These are phyloP conservation scores for Acomys russatus DNA, from an alignment of 2,797 vertebrate species.

Conservation along the genomic window DNA sequence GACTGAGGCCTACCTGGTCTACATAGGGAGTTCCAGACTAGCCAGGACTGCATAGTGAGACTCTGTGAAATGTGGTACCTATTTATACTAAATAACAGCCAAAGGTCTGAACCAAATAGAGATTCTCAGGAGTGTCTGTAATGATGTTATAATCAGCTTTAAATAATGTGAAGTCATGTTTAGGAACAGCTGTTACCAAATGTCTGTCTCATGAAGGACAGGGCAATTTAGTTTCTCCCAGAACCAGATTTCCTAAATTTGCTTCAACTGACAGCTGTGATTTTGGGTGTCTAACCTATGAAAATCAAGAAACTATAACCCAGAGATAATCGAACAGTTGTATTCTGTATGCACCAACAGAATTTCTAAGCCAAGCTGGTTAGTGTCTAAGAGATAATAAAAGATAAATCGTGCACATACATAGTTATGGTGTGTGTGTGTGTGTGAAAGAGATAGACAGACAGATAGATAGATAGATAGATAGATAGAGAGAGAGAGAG, in stretches of 20 bases:
- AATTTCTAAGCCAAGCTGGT: constrained; percentile 55
- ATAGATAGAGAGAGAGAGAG: not conserved
- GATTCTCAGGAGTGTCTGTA: constrained; percentile 29
- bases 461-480: not conserved
- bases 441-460: not conserved
- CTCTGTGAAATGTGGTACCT: not conserved
- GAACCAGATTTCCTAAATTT: constrained; percentile 82
- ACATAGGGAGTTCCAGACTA: not conserved
- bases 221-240: constrained; percentile 66
- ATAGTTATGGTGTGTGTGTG: not conserved
- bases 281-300: constrained; percentile 49
- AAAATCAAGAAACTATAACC: constrained; percentile 66
- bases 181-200: constrained; percentile 78
- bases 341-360: constrained; percentile 4
- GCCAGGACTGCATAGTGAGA: not conserved
- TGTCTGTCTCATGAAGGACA: constrained; percentile 70
- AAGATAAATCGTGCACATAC: not conserved
- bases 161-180: constrained; percentile 81
- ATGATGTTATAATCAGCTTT: constrained; percentile 76
- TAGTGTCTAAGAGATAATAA: constrained; percentile 19
- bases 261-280: constrained; percentile 81
- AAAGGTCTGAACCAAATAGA: not conserved
- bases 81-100: not conserved
- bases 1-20: not conserved
- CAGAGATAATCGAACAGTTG: constrained; percentile 56